Percentiles rank a stretch among this genome's conserved stretches.
Evolutionary conservation across 2,888 invertebrate genomes (phyloP).

Genomic region (Thereva nobilitata): DNA sequence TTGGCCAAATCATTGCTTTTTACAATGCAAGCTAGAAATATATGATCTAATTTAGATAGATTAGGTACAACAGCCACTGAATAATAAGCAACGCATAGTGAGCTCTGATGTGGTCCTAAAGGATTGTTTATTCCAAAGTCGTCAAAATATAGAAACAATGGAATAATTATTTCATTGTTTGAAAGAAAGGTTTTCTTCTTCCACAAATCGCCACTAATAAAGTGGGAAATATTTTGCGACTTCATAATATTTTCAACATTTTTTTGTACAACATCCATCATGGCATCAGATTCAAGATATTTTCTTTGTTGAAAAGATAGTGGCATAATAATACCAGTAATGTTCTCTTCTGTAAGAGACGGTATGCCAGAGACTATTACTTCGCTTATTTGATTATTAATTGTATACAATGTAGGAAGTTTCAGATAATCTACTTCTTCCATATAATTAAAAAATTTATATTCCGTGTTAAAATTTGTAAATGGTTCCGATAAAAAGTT

Average conservation of each 20-base stretch:
- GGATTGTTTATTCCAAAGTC: slow-evolving; percentile 39
- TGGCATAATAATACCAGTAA: slow-evolving; percentile 4
- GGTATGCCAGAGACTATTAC: background rate
- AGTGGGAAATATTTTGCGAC: background rate
- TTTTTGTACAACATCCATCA: background rate
- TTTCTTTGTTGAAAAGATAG: slow-evolving; percentile 5
- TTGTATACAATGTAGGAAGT: slow-evolving; percentile 13
- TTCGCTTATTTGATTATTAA: slow-evolving; percentile 25
- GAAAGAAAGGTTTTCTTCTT: background rate
- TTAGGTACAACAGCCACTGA: slow-evolving; percentile 8
- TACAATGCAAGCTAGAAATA: slow-evolving; percentile 15
- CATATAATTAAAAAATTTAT: background rate
- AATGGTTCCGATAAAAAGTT: too few relatives aligned
- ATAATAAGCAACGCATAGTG: slow-evolving; percentile 17
- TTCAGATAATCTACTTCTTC: background rate
- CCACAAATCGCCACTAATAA: slow-evolving; percentile 2
- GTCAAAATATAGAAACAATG: slow-evolving; percentile 28
- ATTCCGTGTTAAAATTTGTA: too few relatives aligned
- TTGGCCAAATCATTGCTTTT: background rate
- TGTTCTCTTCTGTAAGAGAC: slow-evolving; percentile 5
- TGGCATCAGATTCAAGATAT: slow-evolving; percentile 12
- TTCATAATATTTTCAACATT: background rate
- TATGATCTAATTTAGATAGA: slow-evolving; percentile 5
- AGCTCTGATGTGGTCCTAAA: slow-evolving; percentile 18
- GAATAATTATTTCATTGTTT: slow-evolving; percentile 9